Evolutionary conservation across 2,797 vertebrate genomes (phyloP).

Genomic region (Rhabdomys pumilio): DNA sequence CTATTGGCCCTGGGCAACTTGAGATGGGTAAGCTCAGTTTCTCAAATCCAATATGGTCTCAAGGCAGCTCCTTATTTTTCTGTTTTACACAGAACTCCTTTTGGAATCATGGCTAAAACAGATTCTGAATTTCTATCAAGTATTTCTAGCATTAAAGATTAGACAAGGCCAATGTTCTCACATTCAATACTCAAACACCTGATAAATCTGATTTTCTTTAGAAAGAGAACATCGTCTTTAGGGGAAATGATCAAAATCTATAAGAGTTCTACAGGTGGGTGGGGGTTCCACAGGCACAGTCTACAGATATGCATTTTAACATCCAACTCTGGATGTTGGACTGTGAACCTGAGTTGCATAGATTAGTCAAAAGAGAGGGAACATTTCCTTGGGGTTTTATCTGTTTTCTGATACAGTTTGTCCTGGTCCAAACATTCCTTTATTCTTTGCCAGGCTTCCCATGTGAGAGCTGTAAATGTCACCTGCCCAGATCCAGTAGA

Average conservation of each 20-base stretch:
- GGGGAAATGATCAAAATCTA: constrained; percentile 47
- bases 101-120: constrained; percentile 43
- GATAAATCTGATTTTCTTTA: constrained; percentile 44
- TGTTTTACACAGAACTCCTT: background rate
- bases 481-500: constrained; percentile 56
- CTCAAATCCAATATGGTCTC: background rate
- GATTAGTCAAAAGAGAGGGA: constrained; percentile 57
- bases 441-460: constrained; percentile 41
- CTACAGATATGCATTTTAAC: constrained; percentile 58
- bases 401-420: constrained; percentile 48
- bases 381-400: constrained; percentile 12
- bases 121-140: constrained; percentile 29
- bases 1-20: background rate
- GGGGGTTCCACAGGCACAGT: background rate
- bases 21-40: background rate
- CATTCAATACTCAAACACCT: constrained; percentile 57
- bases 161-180: constrained; percentile 16
- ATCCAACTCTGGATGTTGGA: background rate
- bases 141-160: constrained; percentile 59
- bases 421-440: background rate
- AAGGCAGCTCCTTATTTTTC: background rate
- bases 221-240: background rate
- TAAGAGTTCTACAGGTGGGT: background rate
- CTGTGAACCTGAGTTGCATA: constrained; percentile 36
- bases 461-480: constrained; percentile 77